phyloP scores from a whole-genome alignment of 2,888 invertebrate species.

The Himalopsyche japonica region DNA sequence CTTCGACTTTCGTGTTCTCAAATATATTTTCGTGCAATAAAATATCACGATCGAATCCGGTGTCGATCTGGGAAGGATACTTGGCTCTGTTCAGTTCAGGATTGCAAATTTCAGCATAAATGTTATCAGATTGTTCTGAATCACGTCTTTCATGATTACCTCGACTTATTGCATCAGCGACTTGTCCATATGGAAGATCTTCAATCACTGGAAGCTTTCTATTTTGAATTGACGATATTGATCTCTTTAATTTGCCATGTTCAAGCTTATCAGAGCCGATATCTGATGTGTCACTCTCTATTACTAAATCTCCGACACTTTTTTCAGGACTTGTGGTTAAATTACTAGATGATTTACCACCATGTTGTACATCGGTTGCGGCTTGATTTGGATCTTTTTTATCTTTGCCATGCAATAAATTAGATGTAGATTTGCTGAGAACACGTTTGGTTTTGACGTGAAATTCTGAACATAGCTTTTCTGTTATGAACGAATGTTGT shows the following conservation, averaged over 20 bases:
- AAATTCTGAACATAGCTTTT: constrained; percentile 70
- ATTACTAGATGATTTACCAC: constrained; percentile 1
- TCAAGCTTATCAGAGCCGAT: constrained; percentile 2
- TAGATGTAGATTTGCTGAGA: constrained; percentile 67
- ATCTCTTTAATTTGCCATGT: constrained; percentile 56
- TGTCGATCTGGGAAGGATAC: constrained; percentile 51
- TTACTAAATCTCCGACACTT: neutral
- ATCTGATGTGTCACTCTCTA: constrained; percentile 44
- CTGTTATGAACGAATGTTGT: constrained; percentile 69
- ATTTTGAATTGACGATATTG: constrained; percentile 60
- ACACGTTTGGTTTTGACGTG: constrained; percentile 71
- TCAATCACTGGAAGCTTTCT: constrained; percentile 62
- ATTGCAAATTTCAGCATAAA: constrained; percentile 71
- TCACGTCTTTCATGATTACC: constrained; percentile 41
- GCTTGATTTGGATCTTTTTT: constrained; percentile 52
- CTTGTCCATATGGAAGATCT: constrained; percentile 72
- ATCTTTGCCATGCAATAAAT: constrained; percentile 61
- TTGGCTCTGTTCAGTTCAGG: constrained; percentile 45
- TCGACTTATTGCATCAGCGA: constrained; percentile 64
- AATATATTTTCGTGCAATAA: constrained; percentile 46
- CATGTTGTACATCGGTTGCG: neutral
- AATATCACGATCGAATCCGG: constrained; percentile 50
- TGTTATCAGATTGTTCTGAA: constrained; percentile 64
- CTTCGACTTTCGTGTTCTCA: constrained; percentile 55
- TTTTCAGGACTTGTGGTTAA: neutral